Percentiles rank a stretch among this genome's conserved stretches.
These are phyloP conservation scores for Crax fasciolata DNA, from an alignment of 2,797 vertebrate species.

Conservation along the genomic window DNA sequence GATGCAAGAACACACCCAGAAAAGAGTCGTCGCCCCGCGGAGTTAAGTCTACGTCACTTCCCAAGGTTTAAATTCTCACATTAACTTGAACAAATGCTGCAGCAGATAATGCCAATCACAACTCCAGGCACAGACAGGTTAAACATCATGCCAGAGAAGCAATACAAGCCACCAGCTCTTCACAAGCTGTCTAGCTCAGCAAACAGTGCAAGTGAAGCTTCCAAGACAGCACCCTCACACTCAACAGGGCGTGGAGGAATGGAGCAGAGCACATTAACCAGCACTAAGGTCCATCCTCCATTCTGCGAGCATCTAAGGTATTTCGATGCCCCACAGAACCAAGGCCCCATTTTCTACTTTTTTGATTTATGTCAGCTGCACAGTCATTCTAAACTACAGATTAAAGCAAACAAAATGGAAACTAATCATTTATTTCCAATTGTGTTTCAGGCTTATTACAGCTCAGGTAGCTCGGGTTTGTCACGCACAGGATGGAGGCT, in stretches of 20 bases:
- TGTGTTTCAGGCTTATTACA: slow-evolving; percentile 47
- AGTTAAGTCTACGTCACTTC: not conserved
- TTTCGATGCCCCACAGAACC: not conserved
- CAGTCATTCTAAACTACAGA: slow-evolving; percentile 24
- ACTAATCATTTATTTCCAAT: slow-evolving; percentile 37
- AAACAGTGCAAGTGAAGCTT: not conserved
- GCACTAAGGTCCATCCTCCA: not conserved
- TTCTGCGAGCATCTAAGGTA: not conserved
- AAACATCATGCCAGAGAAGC: not conserved
- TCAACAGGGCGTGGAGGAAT: not conserved
- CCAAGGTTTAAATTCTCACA: not conserved
- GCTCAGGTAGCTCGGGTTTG: slow-evolving; percentile 44
- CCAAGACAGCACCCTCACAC: not conserved
- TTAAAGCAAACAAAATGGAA: slow-evolving; percentile 52
- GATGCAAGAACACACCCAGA: not conserved
- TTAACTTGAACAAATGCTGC: not conserved
- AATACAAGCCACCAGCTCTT: not conserved
- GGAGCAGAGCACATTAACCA: not conserved
- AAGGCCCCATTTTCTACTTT: slow-evolving; percentile 13
- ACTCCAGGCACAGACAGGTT: not conserved
- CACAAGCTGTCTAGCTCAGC: not conserved
- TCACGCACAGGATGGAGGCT: not conserved
- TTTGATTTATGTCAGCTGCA: not conserved
- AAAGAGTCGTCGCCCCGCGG: not conserved
- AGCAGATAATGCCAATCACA: slow-evolving; percentile 3